Evolutionary conservation across 2,113 vertebrate genomes (phyloP), one percentile per base, ranked within the genome.

Genomic region (Myotis yumanensis): DNA sequence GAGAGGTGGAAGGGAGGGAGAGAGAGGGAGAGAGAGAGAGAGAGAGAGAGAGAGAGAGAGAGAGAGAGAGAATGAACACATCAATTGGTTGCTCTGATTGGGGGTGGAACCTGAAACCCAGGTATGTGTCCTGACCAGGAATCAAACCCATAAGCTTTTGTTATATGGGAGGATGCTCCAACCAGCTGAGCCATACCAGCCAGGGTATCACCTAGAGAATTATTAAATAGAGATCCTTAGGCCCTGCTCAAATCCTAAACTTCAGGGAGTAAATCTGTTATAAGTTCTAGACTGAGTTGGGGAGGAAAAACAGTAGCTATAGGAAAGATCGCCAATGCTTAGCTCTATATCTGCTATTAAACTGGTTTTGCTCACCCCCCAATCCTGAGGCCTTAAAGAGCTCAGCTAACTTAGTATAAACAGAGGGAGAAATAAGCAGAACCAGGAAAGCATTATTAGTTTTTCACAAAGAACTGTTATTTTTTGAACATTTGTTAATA

Each of bases 401-500:
- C 64, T 68, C 75, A 79, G 7, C 7, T 83, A 79, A 66, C 35
- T 87, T 76, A 59, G 9, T 66, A 7, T 93, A 48, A 93, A 73
- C 52, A 90, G 75, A 64, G n/a, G 23, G 25, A 23, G 62, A 85
- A 71, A 89, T 43, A 90, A 94, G 28, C 16, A 82, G 71, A 89
- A 75, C 54, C 3, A 85, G 30, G 17, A 87, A 89, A 89, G 28
- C 25, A 84, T 3, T 72, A 43, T 37, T 6, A 40, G n/a, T 76
- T 77, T 90, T 88, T 86, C 72, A 52, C 43, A 87, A 91, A 88
- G 8, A 90, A 77, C 48, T 76, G 18, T 52, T 87, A 77, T 84
- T 66, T 87, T 59, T 0, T 43, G 91, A 81, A 17, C 51, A 22
- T 76, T 90, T 86, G 20, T 71, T 95, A 89, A 2, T 86, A 73